Percentiles rank a stretch among this genome's conserved stretches.
Conservation (phyloP, 2,888 invertebrate genomes). For the Cotesia congregata region DNA sequence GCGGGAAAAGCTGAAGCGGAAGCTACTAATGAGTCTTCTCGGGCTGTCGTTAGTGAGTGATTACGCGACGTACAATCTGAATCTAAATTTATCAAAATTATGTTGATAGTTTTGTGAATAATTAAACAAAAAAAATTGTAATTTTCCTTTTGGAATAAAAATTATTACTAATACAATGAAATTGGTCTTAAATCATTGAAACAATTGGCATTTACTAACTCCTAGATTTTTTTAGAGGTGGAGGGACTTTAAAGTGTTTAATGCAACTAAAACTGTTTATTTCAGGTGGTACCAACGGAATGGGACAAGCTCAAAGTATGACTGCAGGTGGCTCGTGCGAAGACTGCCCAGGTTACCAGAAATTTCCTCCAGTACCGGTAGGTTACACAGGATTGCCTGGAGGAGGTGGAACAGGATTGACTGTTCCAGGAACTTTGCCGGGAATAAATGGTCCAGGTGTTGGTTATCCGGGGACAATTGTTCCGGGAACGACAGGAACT, state of each 20-base stretch:
- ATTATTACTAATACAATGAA: not conserved
- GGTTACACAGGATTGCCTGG: constrained; percentile 27
- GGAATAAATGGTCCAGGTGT: constrained; percentile 30
- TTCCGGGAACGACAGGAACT: constrained; percentile 34
- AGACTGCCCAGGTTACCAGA: constrained; percentile 73
- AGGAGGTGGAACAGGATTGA: constrained; percentile 41
- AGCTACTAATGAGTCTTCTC: constrained; percentile 80
- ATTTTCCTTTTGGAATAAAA: not conserved
- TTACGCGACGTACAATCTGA: not conserved
- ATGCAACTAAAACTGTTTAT: constrained; percentile 17
- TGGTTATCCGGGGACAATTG: constrained; percentile 34
- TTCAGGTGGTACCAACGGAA: constrained; percentile 83
- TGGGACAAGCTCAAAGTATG: constrained; percentile 92
- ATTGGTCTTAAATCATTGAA: not conserved
- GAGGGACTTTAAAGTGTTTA: not conserved
- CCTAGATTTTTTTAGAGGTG: not conserved
- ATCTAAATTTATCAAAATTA: constrained; percentile 5
- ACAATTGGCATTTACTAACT: not conserved
- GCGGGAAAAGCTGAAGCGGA: constrained; percentile 87
- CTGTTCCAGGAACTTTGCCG: constrained; percentile 35
- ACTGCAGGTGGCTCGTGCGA: constrained; percentile 80
- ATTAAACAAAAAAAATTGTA: not conserved
- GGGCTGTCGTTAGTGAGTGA: constrained; percentile 81
- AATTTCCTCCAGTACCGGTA: not conserved
- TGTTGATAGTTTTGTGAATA: not conserved